These are phyloP conservation scores for Mola mola DNA, from an alignment of 2,113 vertebrate genomes.

Conservation along the genomic window DNA sequence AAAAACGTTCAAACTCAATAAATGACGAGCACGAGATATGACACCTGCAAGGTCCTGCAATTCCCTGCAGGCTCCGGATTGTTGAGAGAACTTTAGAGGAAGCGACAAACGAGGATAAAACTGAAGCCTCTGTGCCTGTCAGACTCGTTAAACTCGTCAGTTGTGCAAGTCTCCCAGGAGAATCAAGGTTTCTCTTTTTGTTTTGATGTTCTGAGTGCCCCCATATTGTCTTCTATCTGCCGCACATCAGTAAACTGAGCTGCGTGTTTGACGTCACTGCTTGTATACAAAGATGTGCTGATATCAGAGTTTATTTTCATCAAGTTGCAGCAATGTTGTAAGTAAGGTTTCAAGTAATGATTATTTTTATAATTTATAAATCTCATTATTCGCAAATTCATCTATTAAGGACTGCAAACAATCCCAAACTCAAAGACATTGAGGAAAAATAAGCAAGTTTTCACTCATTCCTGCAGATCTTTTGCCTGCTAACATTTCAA, in stretches of 20 bases:
- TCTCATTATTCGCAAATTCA: not conserved
- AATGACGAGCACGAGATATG: conserved; percentile 1
- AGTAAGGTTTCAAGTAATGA: not conserved
- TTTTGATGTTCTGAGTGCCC: conserved; percentile 16
- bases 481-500: no score
- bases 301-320: conserved; percentile 33
- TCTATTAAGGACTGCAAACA: no score
- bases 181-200: conserved; percentile 30
- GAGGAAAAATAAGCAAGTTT: no score
- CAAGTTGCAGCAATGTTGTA: not conserved
- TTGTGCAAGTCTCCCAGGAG: conserved; percentile 18
- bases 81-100: conserved; percentile 5
- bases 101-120: conserved; percentile 20
- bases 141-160: conserved; percentile 9
- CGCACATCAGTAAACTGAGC: conserved; percentile 49
- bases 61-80: conserved; percentile 11
- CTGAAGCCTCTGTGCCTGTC: conserved; percentile 4
- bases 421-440: no score
- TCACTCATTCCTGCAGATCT: no score
- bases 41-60: not conserved
- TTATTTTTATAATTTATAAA: not conserved
- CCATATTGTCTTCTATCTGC: conserved; percentile 35
- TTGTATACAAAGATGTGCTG: conserved; percentile 36
- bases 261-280: conserved; percentile 47
- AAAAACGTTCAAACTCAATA: no score